phyloP scores from a whole-genome alignment of 2,888 invertebrate species.

The Caenorhabditis macrosperma region DNA sequence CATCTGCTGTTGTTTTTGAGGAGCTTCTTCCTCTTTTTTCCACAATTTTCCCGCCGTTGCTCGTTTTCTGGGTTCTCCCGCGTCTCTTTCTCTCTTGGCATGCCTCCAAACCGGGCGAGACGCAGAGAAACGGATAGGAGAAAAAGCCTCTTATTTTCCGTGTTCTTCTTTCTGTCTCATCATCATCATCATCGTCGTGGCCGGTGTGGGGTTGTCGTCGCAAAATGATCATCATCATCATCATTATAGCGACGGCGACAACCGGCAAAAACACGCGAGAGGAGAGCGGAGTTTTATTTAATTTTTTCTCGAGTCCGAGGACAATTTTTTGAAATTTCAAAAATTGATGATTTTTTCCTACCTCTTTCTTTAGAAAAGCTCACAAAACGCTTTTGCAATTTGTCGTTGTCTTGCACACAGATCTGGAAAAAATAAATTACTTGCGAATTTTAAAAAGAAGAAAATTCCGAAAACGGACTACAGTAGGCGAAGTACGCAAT shows the following conservation, averaged over 20 bases:
- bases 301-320: neutral
- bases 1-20: slow-evolving; percentile 52
- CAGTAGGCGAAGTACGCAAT: slow-evolving; percentile 30
- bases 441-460: neutral
- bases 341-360: neutral
- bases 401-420: slow-evolving; percentile 48
- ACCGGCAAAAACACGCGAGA: neutral
- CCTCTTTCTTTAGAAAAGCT: slow-evolving; percentile 8
- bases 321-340: neutral
- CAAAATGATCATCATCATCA: neutral
- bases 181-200: neutral
- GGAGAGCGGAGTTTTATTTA: no score
- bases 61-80: slow-evolving; percentile 29
- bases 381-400: slow-evolving; percentile 7
- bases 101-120: slow-evolving; percentile 20
- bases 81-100: neutral
- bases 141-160: slow-evolving; percentile 26
- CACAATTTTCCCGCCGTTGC: slow-evolving; percentile 36
- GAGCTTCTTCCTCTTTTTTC: slow-evolving; percentile 37
- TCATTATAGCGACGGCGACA: neutral
- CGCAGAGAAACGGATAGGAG: slow-evolving; percentile 24
- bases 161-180: slow-evolving; percentile 1
- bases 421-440: slow-evolving; percentile 17
- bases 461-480: neutral
- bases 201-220: neutral